Evolutionary conservation across 2,888 invertebrate species (phyloP), one percentile per base, ranked within the genome.

Genomic region (Hofmannophila pseudospretella): DNA sequence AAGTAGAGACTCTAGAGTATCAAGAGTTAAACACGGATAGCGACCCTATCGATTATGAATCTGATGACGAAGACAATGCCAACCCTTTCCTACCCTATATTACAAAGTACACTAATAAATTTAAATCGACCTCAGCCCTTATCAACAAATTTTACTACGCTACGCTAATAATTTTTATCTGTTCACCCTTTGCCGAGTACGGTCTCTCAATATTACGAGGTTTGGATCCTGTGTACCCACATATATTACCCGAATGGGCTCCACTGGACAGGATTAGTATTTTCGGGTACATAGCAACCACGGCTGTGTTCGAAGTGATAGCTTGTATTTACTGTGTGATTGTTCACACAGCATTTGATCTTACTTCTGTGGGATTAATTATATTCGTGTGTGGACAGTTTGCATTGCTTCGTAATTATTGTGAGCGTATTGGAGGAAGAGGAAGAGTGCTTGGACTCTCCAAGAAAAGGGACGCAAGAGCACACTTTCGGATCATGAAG

Each of bases 371-470:
- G 1, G 78, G 78, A 0, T 45, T 77, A 4, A 78, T 80, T 70
- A 70, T 78, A 35, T 78, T 78, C 34, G 44, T 68, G n/a, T 67
- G 72, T 31, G 80, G 79, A 0, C 79, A 81, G 44, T 79, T 70
- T 47, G 42, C 53, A 4, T 42, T 66, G 16, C 49, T 84, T 3
- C 61, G 64, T 3, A 39, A 59, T 3, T 64, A 63, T 35, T 63
- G 74, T 42, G 59, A 65, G 38, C 51, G 46, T 13, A 71, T 82
- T 26, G 80, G 64, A 0, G 77, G 78, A 0, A 56, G 39, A 1
- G 75, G 75, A 1, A 49, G 39, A 10, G 31, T 23, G 0, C 66
- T 36, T 22, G 38, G 38, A 7, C 20, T 66, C 7, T 58, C 55
- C 1, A 45, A 44, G n/a, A 42, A 43, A 33, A 61, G 69, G 34